Percentiles rank a stretch among this genome's conserved stretches.
These are phyloP conservation scores for Stigmatopora nigra DNA, from an alignment of 2,113 vertebrate species.

Conservation along the genomic window DNA sequence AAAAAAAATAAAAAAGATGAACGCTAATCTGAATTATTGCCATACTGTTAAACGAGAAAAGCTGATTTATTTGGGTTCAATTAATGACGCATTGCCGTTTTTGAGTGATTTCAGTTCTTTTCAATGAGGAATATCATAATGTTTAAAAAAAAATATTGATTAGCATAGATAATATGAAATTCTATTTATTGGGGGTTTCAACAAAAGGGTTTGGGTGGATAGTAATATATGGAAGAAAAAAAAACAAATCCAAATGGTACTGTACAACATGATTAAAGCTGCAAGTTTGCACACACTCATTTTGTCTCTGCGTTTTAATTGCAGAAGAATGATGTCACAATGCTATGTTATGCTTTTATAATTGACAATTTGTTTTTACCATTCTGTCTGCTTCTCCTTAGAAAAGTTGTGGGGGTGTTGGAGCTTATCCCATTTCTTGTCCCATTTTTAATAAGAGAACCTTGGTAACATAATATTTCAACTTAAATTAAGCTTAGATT, in stretches of 20 bases:
- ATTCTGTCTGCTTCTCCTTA: too few relatives aligned
- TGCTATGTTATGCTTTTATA: too few relatives aligned
- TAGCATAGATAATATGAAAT: constrained; percentile 51
- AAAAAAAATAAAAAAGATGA: constrained; percentile 6
- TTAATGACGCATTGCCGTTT: neutral
- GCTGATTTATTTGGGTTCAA: neutral
- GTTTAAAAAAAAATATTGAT: constrained; percentile 36
- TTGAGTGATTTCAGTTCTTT: constrained; percentile 6
- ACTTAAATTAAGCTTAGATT: too few relatives aligned
- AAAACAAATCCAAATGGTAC: constrained; percentile 59
- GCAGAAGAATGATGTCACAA: neutral
- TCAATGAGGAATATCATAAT: constrained; percentile 37
- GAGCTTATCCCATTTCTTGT: too few relatives aligned
- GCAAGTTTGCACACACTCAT: constrained; percentile 64
- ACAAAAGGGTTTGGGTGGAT: constrained; percentile 29
- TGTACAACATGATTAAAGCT: constrained; percentile 67
- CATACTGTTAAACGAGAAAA: neutral
- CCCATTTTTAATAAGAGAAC: too few relatives aligned
- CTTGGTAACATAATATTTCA: too few relatives aligned
- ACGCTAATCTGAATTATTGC: neutral
- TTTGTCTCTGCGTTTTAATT: constrained; percentile 7
- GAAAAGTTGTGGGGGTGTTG: too few relatives aligned
- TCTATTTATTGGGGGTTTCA: constrained; percentile 50
- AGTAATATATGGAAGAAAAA: neutral
- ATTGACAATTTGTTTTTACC: too few relatives aligned